A percentile compares a stretch with the other conserved stretches of the same genome.
phyloP scores from a whole-genome alignment of 2,113 vertebrate genomes.

The Hippocampus guttulatus region DNA sequence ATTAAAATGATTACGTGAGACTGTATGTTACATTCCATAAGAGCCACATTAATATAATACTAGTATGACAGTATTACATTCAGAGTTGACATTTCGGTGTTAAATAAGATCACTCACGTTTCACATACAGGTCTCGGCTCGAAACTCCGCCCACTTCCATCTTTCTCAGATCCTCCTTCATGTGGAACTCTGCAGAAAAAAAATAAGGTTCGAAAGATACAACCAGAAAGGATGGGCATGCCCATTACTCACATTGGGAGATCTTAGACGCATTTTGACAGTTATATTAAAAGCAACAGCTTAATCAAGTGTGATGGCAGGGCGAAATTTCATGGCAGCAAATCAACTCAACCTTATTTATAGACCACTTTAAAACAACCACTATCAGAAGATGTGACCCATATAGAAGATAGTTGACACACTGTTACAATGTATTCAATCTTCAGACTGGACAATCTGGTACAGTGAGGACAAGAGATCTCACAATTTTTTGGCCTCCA shows the following conservation, averaged over 20 bases:
- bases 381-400: background rate
- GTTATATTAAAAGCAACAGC: background rate
- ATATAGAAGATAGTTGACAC: background rate
- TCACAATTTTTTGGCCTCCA: background rate
- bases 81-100: background rate
- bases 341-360: no score
- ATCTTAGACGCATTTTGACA: background rate
- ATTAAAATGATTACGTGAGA: background rate
- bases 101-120: conserved; percentile 78
- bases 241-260: background rate
- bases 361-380: no score
- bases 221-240: background rate
- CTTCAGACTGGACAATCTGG: background rate
- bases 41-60: background rate
- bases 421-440: background rate
- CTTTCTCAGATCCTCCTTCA: conserved; percentile 86
- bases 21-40: background rate
- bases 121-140: conserved; percentile 90
- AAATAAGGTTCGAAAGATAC: background rate
- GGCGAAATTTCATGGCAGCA: background rate
- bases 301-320: background rate
- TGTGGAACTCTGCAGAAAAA: conserved; percentile 84
- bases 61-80: background rate
- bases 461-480: background rate
- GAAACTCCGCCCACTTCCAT: conserved; percentile 86